phyloP scores from a whole-genome alignment of 2,797 vertebrate species.

The Darevskia mixta region DNA sequence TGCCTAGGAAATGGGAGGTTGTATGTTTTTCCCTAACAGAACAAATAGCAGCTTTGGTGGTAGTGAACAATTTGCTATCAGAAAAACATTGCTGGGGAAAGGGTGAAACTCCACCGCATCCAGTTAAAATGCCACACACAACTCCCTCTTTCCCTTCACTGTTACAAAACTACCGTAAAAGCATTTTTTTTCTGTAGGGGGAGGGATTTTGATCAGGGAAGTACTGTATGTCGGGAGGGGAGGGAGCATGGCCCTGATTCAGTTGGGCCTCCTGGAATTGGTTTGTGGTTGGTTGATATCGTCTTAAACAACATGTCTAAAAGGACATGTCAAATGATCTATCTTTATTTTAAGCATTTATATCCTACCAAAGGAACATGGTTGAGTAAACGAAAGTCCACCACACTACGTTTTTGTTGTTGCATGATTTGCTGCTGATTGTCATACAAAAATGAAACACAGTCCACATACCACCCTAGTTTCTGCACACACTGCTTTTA shows the following conservation, averaged over 20 bases:
- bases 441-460: background rate
- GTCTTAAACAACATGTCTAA: too few relatives aligned
- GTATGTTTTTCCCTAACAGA: background rate
- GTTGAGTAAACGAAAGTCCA: too few relatives aligned
- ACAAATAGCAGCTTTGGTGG: background rate
- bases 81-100: background rate
- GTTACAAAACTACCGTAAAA: too few relatives aligned
- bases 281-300: background rate
- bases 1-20: background rate
- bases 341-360: too few relatives aligned
- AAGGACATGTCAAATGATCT: too few relatives aligned
- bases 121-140: background rate
- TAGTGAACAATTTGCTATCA: background rate
- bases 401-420: background rate
- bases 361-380: too few relatives aligned
- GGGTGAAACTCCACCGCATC: background rate
- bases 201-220: too few relatives aligned
- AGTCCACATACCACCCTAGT: background rate
- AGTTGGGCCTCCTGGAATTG: background rate
- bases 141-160: too few relatives aligned
- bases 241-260: background rate
- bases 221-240: background rate
- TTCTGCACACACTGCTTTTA: background rate
- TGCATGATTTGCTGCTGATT: background rate
- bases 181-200: too few relatives aligned